These are phyloP conservation scores for Netelia melanura DNA, from an alignment of 2,888 invertebrate genomes.

Conservation along the genomic window DNA sequence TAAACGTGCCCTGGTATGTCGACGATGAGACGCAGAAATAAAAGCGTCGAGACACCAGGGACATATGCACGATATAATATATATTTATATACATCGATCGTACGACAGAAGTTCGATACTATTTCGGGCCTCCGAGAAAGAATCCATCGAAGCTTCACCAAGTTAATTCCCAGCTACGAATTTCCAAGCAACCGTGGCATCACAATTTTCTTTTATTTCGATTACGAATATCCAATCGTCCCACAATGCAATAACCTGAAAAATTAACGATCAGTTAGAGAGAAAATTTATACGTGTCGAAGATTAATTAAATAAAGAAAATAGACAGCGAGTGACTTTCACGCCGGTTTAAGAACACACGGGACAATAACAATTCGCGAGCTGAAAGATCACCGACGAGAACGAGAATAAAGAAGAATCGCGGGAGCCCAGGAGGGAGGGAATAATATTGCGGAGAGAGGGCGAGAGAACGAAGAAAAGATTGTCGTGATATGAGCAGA, in stretches of 20 bases:
- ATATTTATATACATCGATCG: background rate
- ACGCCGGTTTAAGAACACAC: background rate
- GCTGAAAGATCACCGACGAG: slow-evolving; percentile 6
- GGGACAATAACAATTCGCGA: background rate
- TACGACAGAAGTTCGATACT: slow-evolving; percentile 23
- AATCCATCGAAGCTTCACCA: background rate
- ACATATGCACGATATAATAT: background rate
- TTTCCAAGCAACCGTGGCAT: background rate
- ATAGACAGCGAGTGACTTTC: background rate
- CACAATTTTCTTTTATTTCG: background rate
- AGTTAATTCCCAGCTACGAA: background rate
- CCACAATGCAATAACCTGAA: background rate
- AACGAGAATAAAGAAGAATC: slow-evolving; percentile 35
- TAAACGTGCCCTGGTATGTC: slow-evolving; percentile 43
- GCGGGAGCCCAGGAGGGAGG: slow-evolving; percentile 27
- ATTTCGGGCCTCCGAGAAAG: background rate
- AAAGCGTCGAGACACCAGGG: slow-evolving; percentile 19
- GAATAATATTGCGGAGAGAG: slow-evolving; percentile 31
- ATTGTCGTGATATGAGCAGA: slow-evolving; percentile 44
- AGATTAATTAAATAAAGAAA: background rate
- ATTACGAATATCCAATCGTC: background rate
- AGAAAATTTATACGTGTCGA: background rate
- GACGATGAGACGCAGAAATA: slow-evolving; percentile 28
- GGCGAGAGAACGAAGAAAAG: slow-evolving; percentile 44
- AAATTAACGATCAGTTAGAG: background rate